Evolutionary conservation across 2,113 vertebrate species (phyloP).

Genomic region (Felis catus): F.catus_Fca126_mat1.0 CM031425.1:23231501-23232000

Average conservation of each 20-base stretch:
- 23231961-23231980: background rate
- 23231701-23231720: background rate
- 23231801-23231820: background rate
- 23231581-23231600: background rate
- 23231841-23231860: background rate
- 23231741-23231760: background rate
- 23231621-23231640: background rate
- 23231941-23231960: slow-evolving; percentile 5
- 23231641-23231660: background rate
- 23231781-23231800: background rate
- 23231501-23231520: background rate
- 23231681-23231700: background rate
- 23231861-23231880: background rate
- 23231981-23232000: background rate
- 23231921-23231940: background rate
- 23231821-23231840: background rate
- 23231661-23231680: background rate
- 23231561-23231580: background rate
- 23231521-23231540: background rate
- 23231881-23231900: background rate
- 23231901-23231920: background rate
- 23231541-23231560: background rate
- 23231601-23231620: background rate
- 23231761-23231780: background rate
- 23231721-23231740: background rate